phyloP scores from a whole-genome alignment of 2,888 invertebrate genomes.

The Ormyrus rosae region DNA sequence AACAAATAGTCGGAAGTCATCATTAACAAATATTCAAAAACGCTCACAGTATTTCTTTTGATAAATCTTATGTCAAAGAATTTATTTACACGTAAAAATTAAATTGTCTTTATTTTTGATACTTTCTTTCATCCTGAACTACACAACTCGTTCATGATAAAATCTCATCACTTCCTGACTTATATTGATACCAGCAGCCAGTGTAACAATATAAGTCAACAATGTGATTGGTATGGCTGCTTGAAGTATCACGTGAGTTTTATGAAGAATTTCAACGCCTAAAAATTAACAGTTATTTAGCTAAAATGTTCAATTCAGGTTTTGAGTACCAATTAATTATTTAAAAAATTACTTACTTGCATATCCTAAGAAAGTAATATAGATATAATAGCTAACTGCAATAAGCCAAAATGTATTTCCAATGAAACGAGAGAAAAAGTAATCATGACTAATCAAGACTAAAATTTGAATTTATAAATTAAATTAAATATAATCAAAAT shows the following conservation, averaged over 20 bases:
- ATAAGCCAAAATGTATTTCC: slow-evolving; percentile 97
- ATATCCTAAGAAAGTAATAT: slow-evolving; percentile 98
- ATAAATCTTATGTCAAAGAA: slow-evolving; percentile 18
- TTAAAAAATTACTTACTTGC: slow-evolving; percentile 83
- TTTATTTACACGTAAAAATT: slow-evolving; percentile 43
- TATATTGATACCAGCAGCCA: slow-evolving; percentile 90
- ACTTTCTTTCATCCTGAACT: slow-evolving; percentile 11
- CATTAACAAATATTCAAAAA: slow-evolving; percentile 34
- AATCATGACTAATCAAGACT: slow-evolving; percentile 87
- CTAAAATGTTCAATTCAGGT: too few relatives aligned
- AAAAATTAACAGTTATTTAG: slow-evolving; percentile 64
- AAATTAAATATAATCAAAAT: slow-evolving; percentile 12
- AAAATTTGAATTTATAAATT: slow-evolving; percentile 69
- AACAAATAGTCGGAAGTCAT: slow-evolving; percentile 44
- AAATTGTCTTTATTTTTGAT: slow-evolving; percentile 26
- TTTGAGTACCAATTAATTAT: not conserved
- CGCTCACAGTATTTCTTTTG: slow-evolving; percentile 4
- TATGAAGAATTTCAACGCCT: slow-evolving; percentile 92
- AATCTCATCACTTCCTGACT: slow-evolving; percentile 88
- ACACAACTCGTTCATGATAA: slow-evolving; percentile 82
- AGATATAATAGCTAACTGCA: slow-evolving; percentile 93
- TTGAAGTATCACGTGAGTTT: slow-evolving; percentile 86
- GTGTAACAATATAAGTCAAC: slow-evolving; percentile 86
- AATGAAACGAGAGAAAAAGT: slow-evolving; percentile 88
- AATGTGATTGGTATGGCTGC: slow-evolving; percentile 88